Conservation (phyloP, 2,888 invertebrate genomes). For the Ashinkailepas kermadecensis region DNA sequence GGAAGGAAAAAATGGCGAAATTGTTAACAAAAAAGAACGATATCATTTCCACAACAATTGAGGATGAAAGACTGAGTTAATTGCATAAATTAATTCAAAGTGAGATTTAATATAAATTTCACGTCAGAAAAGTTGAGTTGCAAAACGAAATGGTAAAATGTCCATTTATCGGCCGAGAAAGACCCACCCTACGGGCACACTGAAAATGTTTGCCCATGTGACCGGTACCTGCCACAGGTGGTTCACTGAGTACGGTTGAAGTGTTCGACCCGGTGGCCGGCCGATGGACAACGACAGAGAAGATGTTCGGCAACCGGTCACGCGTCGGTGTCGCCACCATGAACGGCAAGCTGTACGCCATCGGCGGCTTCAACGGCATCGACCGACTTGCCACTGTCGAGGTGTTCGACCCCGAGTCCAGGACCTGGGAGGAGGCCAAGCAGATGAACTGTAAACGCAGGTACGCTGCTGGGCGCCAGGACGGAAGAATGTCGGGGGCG, state of each 20-base stretch:
- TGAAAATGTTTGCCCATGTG: not conserved
- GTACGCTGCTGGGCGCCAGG: conserved; percentile 42
- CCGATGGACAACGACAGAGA: conserved; percentile 66
- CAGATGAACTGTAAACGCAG: conserved; percentile 71
- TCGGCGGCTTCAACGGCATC: conserved; percentile 73
- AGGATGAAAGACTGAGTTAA: too few relatives aligned
- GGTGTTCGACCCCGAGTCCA: conserved; percentile 64
- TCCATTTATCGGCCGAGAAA: too few relatives aligned
- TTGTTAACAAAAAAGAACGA: too few relatives aligned
- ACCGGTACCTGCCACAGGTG: conserved; percentile 46
- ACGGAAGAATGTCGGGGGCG: too few relatives aligned
- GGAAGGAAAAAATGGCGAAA: too few relatives aligned
- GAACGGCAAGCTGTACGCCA: conserved; percentile 66
- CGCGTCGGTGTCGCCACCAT: conserved; percentile 77
- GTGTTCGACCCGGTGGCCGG: conserved; percentile 64
- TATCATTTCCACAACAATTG: too few relatives aligned
- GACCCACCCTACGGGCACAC: not conserved
- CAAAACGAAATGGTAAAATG: too few relatives aligned
- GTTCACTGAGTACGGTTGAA: conserved; percentile 75
- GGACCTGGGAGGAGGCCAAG: conserved; percentile 67
- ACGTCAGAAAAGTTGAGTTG: too few relatives aligned
- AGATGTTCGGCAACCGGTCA: conserved; percentile 75
- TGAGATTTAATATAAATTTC: too few relatives aligned
- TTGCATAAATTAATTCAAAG: too few relatives aligned
- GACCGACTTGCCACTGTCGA: conserved; percentile 76